Conservation (phyloP, 53 echinoderm and acorn worm genomes). For the Echinometra lucunter region DNA sequence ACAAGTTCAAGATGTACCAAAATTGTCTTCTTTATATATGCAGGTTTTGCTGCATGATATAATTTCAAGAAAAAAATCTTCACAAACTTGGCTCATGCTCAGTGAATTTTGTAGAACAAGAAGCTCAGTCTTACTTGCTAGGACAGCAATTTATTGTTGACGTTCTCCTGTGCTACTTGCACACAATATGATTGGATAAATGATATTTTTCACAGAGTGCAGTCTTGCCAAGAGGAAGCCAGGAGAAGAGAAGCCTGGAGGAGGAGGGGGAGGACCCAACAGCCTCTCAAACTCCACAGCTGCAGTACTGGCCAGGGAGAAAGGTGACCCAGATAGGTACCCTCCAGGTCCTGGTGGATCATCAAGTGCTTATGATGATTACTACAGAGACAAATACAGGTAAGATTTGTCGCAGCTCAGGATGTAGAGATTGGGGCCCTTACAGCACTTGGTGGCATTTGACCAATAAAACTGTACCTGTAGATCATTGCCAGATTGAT, state of each 20-base stretch:
- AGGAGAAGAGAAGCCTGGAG: constrained; percentile 55
- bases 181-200: background rate
- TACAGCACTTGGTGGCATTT: too few relatives aligned
- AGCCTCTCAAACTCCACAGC: constrained; percentile 47
- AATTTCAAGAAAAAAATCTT: too few relatives aligned
- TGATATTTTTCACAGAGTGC: constrained; percentile 29
- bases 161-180: too few relatives aligned
- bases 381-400: constrained; percentile 60
- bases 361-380: constrained; percentile 34
- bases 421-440: background rate
- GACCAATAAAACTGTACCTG: too few relatives aligned
- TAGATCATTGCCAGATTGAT: too few relatives aligned
- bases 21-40: too few relatives aligned
- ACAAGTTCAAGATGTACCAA: too few relatives aligned
- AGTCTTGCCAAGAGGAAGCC: constrained; percentile 65
- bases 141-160: too few relatives aligned
- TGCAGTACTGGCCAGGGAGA: constrained; percentile 48
- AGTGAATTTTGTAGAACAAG: too few relatives aligned
- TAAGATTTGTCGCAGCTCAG: background rate
- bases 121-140: too few relatives aligned
- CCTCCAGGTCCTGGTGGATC: constrained; percentile 13
- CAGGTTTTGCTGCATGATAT: too few relatives aligned
- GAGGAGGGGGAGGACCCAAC: constrained; percentile 2
- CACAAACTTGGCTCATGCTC: too few relatives aligned
- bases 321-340: background rate